Evolutionary conservation across 2,113 vertebrate species (phyloP).

Genomic region (Stigmatopora argus): DNA sequence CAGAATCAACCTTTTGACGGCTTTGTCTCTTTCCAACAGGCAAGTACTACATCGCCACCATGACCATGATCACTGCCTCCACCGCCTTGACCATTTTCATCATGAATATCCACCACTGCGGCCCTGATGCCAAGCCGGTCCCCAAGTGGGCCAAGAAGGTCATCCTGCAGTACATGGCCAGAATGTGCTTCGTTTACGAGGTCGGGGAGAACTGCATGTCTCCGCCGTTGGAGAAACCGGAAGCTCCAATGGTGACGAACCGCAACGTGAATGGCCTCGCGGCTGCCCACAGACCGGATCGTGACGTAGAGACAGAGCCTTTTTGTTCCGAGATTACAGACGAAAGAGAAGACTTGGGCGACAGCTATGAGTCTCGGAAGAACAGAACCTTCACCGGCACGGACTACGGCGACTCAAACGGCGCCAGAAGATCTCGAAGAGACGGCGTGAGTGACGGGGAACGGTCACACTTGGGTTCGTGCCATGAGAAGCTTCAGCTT

Average conservation of each 20-base stretch:
- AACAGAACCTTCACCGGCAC: conserved; percentile 41
- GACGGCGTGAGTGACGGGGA: conserved; percentile 52
- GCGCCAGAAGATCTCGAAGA: conserved; percentile 38
- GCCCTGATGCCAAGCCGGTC: conserved; percentile 78
- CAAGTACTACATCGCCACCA: conserved; percentile 90
- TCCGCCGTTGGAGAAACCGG: conserved; percentile 46
- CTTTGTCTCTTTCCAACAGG: conserved; percentile 58
- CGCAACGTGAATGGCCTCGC: conserved; percentile 51
- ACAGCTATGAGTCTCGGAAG: conserved; percentile 30
- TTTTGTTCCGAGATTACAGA: background rate
- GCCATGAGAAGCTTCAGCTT: conserved; percentile 69
- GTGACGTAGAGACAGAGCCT: conserved; percentile 18
- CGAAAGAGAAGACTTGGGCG: conserved; percentile 48
- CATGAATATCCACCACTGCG: conserved; percentile 87
- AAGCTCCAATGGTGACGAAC: conserved; percentile 28
- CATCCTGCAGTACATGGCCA: conserved; percentile 79
- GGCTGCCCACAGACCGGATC: conserved; percentile 36
- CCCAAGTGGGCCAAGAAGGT: conserved; percentile 78
- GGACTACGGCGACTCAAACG: conserved; percentile 42
- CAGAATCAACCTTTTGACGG: background rate
- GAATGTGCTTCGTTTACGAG: conserved; percentile 78
- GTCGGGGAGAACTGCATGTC: conserved; percentile 76
- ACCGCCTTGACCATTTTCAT: conserved; percentile 87
- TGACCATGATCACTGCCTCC: conserved; percentile 89
- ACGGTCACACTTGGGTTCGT: conserved; percentile 23